Evolutionary conservation across 2,797 vertebrate genomes (phyloP).

Genomic region (Carduelis carduelis): DNA sequence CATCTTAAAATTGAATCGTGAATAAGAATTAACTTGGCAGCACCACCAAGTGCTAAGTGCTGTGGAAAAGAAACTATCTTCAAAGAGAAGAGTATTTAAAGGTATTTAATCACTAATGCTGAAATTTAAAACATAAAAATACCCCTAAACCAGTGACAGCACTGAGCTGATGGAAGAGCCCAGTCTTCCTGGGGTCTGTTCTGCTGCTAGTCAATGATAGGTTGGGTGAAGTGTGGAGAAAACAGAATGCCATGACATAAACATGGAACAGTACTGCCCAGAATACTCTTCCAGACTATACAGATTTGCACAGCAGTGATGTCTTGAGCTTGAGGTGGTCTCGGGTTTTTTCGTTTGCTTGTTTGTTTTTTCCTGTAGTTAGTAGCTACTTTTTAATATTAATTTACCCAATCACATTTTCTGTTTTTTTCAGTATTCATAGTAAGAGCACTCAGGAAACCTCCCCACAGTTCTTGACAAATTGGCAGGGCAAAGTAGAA

Average conservation of each 20-base stretch:
- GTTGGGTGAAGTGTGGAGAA: not conserved
- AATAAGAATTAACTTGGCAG: not conserved
- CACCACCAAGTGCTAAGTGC: not conserved
- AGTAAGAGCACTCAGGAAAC: not conserved
- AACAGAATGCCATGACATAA: not conserved
- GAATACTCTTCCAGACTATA: not conserved
- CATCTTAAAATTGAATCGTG: not conserved
- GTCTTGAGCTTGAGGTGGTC: not conserved
- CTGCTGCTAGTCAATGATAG: not conserved
- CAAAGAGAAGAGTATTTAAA: not conserved
- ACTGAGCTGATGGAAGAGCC: not conserved
- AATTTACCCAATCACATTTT: not conserved
- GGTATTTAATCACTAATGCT: not conserved
- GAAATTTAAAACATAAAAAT: not conserved
- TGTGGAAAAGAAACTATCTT: not conserved
- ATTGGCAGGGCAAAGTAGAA: not conserved
- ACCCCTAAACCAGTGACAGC: not conserved
- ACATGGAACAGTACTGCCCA: not conserved
- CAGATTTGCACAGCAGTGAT: not conserved
- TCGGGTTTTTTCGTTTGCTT: not conserved
- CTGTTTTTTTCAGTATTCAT: not conserved
- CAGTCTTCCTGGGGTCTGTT: not conserved
- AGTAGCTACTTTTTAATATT: not conserved
- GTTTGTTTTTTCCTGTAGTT: not conserved
- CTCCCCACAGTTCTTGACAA: not conserved